Conservation (phyloP, 2,797 vertebrate species). For the Stomatorhinus walkeri region DNA sequence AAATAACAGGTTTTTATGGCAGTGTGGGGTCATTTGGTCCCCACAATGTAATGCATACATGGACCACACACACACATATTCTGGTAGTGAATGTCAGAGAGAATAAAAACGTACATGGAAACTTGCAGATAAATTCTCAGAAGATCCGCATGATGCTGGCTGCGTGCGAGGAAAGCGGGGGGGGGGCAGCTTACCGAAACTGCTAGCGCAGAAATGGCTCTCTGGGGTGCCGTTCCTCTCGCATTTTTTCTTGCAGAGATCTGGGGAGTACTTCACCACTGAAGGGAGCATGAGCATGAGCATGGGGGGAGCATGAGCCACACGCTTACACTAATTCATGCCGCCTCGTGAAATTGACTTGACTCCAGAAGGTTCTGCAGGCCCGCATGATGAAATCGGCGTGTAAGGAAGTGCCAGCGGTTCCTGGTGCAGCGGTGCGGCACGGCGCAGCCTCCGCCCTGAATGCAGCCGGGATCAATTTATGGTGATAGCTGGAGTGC, state of each 20-base stretch:
- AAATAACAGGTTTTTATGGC: not conserved
- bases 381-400: not conserved
- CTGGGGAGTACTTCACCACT: conserved; percentile 64
- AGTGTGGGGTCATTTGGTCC: not conserved
- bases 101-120: not conserved
- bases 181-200: conserved; percentile 65
- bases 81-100: not conserved
- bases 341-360: not conserved
- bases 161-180: not conserved
- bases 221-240: conserved; percentile 64
- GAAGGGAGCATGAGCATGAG: no score
- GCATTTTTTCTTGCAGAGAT: conserved; percentile 71
- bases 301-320: not conserved
- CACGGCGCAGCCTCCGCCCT: not conserved
- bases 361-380: not conserved
- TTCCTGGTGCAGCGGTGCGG: not conserved
- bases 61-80: not conserved
- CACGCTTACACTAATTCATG: not conserved
- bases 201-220: conserved; percentile 72
- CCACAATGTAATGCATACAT: not conserved
- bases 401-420: not conserved
- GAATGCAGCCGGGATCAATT: not conserved
- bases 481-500: not conserved
- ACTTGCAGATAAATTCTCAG: conserved; percentile 15
- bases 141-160: not conserved